Conservation (phyloP, 2,888 invertebrate genomes). For the Tiliacea citrago region DNA sequence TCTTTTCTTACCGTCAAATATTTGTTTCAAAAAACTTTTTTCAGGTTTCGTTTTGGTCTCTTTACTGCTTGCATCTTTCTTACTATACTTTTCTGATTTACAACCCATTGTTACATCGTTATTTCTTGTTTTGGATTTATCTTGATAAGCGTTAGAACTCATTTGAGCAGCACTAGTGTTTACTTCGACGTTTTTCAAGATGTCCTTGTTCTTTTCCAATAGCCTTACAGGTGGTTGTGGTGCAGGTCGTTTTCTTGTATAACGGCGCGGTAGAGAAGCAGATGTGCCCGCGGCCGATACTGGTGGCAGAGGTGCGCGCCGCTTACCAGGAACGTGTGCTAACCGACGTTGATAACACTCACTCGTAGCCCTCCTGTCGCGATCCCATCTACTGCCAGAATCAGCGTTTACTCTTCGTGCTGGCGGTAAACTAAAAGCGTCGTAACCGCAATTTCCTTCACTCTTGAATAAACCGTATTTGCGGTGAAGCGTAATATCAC, state of each 20-base stretch:
- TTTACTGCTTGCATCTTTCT: constrained; percentile 74
- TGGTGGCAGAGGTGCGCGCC: constrained; percentile 94
- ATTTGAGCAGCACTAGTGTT: constrained; percentile 65
- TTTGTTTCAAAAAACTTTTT: constrained; percentile 89
- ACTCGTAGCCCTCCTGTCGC: constrained; percentile 91
- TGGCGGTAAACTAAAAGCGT: constrained; percentile 83
- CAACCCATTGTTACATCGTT: constrained; percentile 67
- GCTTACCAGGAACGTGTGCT: constrained; percentile 94
- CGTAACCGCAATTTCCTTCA: constrained; percentile 77
- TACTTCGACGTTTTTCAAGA: constrained; percentile 47
- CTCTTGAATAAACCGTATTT: constrained; percentile 91
- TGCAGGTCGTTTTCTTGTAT: constrained; percentile 88
- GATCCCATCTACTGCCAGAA: constrained; percentile 70
- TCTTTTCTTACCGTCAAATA: constrained; percentile 86
- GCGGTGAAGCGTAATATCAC: constrained; percentile 91
- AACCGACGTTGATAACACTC: constrained; percentile 91
- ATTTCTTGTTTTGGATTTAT: constrained; percentile 49
- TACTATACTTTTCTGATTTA: constrained; percentile 78
- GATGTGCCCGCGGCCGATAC: constrained; percentile 78
- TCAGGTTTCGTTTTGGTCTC: constrained; percentile 85
- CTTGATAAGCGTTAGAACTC: constrained; percentile 66
- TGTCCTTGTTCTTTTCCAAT: constrained; percentile 69
- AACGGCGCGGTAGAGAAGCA: constrained; percentile 68
- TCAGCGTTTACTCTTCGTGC: constrained; percentile 68
- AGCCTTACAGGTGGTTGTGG: constrained; percentile 88